Evolutionary conservation across 2,797 vertebrate species (phyloP).

Genomic region (Amblyopsis hoosieri): DNA sequence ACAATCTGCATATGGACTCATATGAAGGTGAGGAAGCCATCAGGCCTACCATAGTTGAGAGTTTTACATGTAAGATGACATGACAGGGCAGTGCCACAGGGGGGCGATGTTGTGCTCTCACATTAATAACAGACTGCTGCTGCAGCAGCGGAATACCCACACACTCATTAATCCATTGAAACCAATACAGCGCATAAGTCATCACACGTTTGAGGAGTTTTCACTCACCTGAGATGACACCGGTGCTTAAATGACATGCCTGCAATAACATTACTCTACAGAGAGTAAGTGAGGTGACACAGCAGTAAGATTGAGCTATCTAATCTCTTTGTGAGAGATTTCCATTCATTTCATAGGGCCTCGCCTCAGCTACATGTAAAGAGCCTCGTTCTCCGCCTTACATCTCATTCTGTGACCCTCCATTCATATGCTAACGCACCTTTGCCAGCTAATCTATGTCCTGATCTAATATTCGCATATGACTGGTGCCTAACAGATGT

Average conservation of each 20-base stretch:
- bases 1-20: too few species aligned
- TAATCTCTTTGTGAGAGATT: neutral
- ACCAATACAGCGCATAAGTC: constrained; percentile 7
- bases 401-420: constrained; percentile 2
- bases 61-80: constrained; percentile 16
- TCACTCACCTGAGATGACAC: constrained; percentile 20
- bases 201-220: constrained; percentile 33
- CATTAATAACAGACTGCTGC: neutral
- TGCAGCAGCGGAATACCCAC: constrained; percentile 17
- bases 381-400: neutral
- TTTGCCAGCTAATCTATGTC: neutral
- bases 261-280: constrained; percentile 34
- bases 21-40: too few species aligned
- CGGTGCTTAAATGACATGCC: constrained; percentile 18
- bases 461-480: constrained; percentile 19
- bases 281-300: constrained; percentile 11
- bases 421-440: constrained; percentile 1
- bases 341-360: neutral
- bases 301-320: constrained; percentile 2
- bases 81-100: constrained; percentile 3
- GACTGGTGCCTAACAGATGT: constrained; percentile 23
- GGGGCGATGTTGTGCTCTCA: neutral
- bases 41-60: too few species aligned
- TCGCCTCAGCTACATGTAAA: constrained; percentile 3
- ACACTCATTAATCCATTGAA: constrained; percentile 18